Conservation (phyloP, 2,888 invertebrate genomes). For the Thyatira batis region DNA sequence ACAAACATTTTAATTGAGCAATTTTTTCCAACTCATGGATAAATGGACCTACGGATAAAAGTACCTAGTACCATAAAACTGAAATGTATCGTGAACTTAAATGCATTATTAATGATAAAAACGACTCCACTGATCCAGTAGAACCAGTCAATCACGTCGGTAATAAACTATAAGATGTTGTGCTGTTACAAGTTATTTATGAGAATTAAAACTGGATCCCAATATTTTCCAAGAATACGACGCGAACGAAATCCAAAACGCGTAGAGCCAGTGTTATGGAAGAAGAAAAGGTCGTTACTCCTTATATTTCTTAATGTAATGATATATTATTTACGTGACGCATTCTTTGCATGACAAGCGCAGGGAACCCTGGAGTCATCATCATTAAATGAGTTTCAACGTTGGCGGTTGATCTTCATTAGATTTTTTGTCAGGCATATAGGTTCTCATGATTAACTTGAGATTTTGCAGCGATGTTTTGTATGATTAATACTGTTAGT, state of each 20-base stretch:
- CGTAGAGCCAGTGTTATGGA: conserved; percentile 34
- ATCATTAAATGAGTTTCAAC: conserved; percentile 55
- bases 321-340: conserved; percentile 60
- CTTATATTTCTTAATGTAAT: conserved; percentile 55
- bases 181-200: conserved; percentile 22
- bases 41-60: too few relatives aligned
- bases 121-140: conserved; percentile 21
- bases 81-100: conserved; percentile 11
- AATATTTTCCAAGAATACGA: conserved; percentile 22
- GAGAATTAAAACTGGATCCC: conserved; percentile 21
- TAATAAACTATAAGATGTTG: conserved; percentile 27
- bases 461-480: conserved; percentile 4
- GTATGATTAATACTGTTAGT: background rate
- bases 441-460: conserved; percentile 38
- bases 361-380: conserved; percentile 59
- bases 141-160: conserved; percentile 35
- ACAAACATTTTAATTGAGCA: conserved; percentile 28
- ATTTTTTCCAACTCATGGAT: too few relatives aligned
- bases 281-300: conserved; percentile 42
- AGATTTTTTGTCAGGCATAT: conserved; percentile 43
- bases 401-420: conserved; percentile 40
- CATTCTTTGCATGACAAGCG: conserved; percentile 63
- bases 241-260: conserved; percentile 26
- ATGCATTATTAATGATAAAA: conserved; percentile 12
- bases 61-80: too few relatives aligned